phyloP scores from a whole-genome alignment of 2,113 vertebrate species.

The Scopus umbretta region DNA sequence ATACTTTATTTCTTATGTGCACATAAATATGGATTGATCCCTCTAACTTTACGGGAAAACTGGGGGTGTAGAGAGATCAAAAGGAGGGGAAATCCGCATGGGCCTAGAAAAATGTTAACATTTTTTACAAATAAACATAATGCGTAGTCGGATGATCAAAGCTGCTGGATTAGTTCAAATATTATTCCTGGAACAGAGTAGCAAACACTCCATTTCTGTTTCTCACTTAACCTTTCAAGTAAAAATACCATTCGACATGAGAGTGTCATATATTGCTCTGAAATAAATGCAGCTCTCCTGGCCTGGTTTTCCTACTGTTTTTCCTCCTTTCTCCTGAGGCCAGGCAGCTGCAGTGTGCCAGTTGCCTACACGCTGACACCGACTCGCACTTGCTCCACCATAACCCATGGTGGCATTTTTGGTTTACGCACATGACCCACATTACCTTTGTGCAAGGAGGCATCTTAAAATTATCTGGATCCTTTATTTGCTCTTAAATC shows the following conservation, averaged over 20 bases:
- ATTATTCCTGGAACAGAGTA: background rate
- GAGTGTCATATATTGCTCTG: background rate
- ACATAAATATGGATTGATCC: background rate
- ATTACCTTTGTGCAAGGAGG: background rate
- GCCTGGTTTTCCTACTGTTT: background rate
- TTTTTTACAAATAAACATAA: background rate
- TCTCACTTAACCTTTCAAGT: background rate
- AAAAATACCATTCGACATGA: background rate
- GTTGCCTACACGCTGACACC: fast-evolving
- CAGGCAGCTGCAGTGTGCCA: fast-evolving
- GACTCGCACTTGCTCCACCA: background rate
- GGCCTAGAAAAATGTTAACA: background rate
- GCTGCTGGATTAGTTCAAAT: background rate
- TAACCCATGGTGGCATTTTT: background rate
- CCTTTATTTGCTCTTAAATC: background rate
- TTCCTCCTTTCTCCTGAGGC: background rate
- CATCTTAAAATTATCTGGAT: background rate
- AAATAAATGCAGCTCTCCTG: background rate
- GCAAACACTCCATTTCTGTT: background rate
- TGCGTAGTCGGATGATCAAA: background rate
- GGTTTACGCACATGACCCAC: background rate
- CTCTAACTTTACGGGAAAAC: background rate
- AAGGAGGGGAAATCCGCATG: background rate
- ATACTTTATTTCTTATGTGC: background rate
- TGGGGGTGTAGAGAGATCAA: background rate